Evolutionary conservation across 2,797 vertebrate genomes (phyloP).

Genomic region (Rhinoraja longicauda): DNA sequence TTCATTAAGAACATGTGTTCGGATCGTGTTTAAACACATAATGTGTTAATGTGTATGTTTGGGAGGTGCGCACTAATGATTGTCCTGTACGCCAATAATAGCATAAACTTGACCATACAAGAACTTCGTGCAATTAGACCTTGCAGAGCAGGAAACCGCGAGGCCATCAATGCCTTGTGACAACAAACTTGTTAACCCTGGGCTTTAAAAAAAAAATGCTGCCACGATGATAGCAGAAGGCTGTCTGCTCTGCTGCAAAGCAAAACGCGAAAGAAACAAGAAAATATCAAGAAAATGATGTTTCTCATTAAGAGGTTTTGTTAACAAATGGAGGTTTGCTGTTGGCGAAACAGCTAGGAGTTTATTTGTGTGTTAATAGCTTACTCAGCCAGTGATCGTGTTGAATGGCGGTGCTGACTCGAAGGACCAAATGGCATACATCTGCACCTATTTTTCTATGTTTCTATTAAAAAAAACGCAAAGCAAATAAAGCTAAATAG

Average conservation of each 20-base stretch:
- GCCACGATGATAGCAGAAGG: not conserved
- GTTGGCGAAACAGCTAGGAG: conserved; percentile 29
- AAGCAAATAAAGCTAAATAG: too few species aligned
- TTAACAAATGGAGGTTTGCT: conserved; percentile 31
- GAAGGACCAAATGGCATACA: too few species aligned
- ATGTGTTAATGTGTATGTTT: conserved; percentile 31
- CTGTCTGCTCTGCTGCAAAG: not conserved
- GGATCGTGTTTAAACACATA: conserved; percentile 1
- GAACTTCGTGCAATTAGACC: not conserved
- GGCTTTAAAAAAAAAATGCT: too few species aligned
- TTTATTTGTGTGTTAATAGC: conserved; percentile 36
- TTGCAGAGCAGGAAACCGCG: not conserved
- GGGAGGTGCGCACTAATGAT: not conserved
- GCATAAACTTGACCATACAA: not conserved
- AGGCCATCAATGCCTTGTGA: not conserved
- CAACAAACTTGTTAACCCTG: not conserved
- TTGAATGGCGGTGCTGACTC: too few species aligned
- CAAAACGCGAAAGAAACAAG: not conserved
- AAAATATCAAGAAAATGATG: conserved; percentile 26
- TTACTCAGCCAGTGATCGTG: not conserved
- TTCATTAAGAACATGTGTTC: conserved; percentile 34
- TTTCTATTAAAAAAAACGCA: too few species aligned
- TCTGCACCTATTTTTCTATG: too few species aligned
- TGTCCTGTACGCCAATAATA: not conserved
- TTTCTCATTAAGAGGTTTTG: conserved; percentile 12